A percentile compares a stretch with the other conserved stretches of the same genome.
Conservation (phyloP, 1,140 invertebrate species). For the Conopomorpha cramerella region DNA sequence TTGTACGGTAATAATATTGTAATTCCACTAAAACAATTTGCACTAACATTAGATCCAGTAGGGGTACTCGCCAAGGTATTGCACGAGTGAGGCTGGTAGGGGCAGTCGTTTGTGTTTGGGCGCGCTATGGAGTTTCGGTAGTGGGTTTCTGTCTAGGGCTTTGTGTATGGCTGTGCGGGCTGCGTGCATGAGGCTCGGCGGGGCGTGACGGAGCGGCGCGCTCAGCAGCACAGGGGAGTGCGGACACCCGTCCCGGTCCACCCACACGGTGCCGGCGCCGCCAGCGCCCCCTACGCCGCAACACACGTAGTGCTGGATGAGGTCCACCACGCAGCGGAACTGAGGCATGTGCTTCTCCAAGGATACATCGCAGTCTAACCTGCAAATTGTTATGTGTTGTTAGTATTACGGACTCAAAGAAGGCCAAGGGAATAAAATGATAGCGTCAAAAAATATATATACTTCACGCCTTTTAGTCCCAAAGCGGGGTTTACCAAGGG, state of each 20-base stretch:
- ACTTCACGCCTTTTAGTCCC: too few relatives aligned
- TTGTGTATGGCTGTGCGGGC: slow-evolving; percentile 66
- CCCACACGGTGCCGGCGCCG: slow-evolving; percentile 65
- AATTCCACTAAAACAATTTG: too few relatives aligned
- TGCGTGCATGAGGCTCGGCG: slow-evolving; percentile 67
- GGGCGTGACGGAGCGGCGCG: slow-evolving; percentile 62
- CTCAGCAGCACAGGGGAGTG: slow-evolving; percentile 69
- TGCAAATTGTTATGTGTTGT: too few relatives aligned
- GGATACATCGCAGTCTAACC: slow-evolving; percentile 68
- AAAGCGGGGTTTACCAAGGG: too few relatives aligned
- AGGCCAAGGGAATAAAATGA: too few relatives aligned
- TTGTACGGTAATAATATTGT: too few relatives aligned
- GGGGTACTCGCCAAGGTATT: slow-evolving; percentile 64
- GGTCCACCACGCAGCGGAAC: slow-evolving; percentile 69
- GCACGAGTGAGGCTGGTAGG: slow-evolving; percentile 55
- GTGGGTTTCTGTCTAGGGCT: slow-evolving; percentile 22
- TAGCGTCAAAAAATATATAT: too few relatives aligned
- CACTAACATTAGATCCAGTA: slow-evolving; percentile 24
- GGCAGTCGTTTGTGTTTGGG: slow-evolving; percentile 25
- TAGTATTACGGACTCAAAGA: too few relatives aligned
- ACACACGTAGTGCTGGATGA: slow-evolving; percentile 76
- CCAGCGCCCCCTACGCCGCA: too few relatives aligned
- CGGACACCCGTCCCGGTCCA: slow-evolving; percentile 68
- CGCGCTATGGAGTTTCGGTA: slow-evolving; percentile 13
- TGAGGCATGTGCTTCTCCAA: slow-evolving; percentile 64